Evolutionary conservation across 2,797 vertebrate species (phyloP).

Genomic region (Pangasius macronema): DNA sequence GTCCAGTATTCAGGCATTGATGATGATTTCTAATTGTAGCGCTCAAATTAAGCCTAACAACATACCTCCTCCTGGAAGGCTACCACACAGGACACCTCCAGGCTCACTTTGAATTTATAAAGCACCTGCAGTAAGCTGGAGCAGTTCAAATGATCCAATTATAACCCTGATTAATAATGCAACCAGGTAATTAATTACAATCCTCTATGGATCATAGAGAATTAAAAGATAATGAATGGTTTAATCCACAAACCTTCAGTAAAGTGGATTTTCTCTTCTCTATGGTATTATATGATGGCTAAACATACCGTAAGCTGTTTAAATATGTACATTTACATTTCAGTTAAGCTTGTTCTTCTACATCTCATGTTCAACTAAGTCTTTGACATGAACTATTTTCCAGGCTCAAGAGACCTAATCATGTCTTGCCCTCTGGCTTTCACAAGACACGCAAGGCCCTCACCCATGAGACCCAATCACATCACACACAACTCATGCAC

Average conservation of each 20-base stretch:
- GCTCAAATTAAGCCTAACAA: conserved; percentile 18
- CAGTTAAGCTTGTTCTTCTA: background rate
- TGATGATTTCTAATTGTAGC: conserved; percentile 30
- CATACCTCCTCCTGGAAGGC: conserved; percentile 16
- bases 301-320: background rate
- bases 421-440: background rate
- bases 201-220: conserved; percentile 2
- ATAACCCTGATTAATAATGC: conserved; percentile 50
- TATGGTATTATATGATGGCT: background rate
- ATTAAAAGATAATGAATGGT: conserved; percentile 14
- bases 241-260: background rate
- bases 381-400: conserved; percentile 28
- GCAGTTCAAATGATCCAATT: conserved; percentile 46
- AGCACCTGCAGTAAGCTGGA: conserved; percentile 18
- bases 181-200: conserved; percentile 41
- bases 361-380: background rate
- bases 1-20: background rate
- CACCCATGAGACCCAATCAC: background rate
- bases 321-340: conserved; percentile 7
- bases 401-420: conserved; percentile 42
- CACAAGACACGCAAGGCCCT: background rate
- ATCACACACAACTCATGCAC: conserved; percentile 11
- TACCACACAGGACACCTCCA: conserved; percentile 18
- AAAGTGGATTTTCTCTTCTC: background rate
- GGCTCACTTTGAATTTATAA: conserved; percentile 38